phyloP scores from a whole-genome alignment of 1,140 invertebrate genomes.

The Campoletis sonorensis region DNA sequence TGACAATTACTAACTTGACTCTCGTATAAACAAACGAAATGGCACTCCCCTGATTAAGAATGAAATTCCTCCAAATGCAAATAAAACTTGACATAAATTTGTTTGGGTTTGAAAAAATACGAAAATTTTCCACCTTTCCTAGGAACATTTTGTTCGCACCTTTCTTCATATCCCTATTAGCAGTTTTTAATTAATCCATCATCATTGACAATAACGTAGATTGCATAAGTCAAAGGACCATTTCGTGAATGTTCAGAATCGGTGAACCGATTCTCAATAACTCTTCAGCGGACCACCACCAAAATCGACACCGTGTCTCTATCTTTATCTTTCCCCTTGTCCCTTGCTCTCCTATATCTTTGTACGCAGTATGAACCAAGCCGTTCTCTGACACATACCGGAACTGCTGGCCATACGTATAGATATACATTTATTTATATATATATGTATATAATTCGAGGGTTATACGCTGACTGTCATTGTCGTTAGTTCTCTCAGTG shows the following conservation, averaged over 20 bases:
- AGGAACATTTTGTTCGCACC: too few species aligned
- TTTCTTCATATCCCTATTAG: too few species aligned
- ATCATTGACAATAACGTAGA: too few species aligned
- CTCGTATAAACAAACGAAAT: too few species aligned
- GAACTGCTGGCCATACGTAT: background rate
- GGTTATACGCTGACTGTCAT: conserved; percentile 22
- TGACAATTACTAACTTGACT: too few species aligned
- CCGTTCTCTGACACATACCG: conserved; percentile 22
- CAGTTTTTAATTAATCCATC: too few species aligned
- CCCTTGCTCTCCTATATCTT: background rate
- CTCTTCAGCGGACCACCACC: background rate
- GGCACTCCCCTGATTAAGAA: too few species aligned
- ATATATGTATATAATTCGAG: background rate
- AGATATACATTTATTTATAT: too few species aligned
- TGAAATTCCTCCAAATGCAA: too few species aligned
- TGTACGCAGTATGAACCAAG: background rate
- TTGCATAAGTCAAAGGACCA: background rate
- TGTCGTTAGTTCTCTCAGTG: conserved; percentile 22
- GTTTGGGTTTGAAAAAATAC: too few species aligned
- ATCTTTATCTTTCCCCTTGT: background rate
- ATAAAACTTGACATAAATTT: too few species aligned
- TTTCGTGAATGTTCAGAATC: background rate
- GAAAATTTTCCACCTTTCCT: too few species aligned
- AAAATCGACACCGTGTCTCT: background rate
- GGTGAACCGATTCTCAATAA: background rate